Evolutionary conservation across 2,113 vertebrate genomes (phyloP).

Genomic region (Sula dactylatra): DNA sequence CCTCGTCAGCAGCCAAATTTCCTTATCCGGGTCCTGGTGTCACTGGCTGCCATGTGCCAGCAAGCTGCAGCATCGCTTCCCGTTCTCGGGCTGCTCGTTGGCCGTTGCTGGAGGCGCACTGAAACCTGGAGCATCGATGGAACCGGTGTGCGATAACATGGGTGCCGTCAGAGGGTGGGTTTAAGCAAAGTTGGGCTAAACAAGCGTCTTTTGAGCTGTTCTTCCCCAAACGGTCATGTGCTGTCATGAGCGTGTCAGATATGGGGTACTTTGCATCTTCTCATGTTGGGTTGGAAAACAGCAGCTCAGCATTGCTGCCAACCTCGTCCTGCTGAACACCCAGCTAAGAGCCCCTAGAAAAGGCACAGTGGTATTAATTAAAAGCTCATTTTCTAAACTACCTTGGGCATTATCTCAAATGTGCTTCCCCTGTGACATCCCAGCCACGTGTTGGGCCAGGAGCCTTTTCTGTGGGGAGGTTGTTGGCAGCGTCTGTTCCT

Average conservation of each 20-base stretch:
- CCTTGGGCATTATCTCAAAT: background rate
- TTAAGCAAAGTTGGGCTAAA: background rate
- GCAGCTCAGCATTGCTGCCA: background rate
- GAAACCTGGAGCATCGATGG: too few relatives aligned
- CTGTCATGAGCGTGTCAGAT: background rate
- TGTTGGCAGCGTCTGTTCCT: rapidly evolving
- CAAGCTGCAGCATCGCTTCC: background rate
- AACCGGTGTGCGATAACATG: rapidly evolving
- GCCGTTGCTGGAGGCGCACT: background rate
- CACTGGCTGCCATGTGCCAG: rapidly evolving
- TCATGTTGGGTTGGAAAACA: background rate
- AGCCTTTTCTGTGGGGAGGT: background rate
- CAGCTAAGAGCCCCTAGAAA: background rate
- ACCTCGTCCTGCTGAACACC: background rate
- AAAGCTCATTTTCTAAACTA: background rate
- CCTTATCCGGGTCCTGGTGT: rapidly evolving
- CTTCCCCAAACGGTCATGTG: background rate
- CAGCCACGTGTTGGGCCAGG: background rate
- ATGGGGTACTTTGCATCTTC: background rate
- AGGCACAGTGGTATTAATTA: background rate
- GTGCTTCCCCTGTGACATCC: rapidly evolving
- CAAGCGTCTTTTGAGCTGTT: background rate
- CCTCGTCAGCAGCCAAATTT: background rate
- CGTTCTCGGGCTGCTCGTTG: rapidly evolving
- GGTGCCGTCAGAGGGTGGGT: background rate